phyloP scores from a whole-genome alignment of 1,140 invertebrate species.

The Zaprionus taronus region DNA sequence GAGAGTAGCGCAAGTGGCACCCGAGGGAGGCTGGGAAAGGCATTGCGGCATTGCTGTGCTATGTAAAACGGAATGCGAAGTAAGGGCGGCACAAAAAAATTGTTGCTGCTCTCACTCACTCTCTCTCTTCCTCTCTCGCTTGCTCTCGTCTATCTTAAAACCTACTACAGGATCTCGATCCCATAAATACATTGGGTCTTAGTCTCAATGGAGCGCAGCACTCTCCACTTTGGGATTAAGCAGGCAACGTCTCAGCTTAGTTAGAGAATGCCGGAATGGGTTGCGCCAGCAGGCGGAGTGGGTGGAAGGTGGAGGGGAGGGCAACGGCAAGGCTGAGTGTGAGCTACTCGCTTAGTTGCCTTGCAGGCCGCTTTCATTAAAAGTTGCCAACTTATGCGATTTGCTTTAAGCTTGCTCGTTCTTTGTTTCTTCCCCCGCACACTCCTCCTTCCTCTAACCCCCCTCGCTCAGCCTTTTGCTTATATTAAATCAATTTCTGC shows the following conservation, averaged over 20 bases:
- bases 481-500: slow-evolving; percentile 50
- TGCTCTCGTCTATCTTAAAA: slow-evolving; percentile 10
- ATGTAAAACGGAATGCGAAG: slow-evolving; percentile 39
- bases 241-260: slow-evolving; percentile 69
- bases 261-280: slow-evolving; percentile 62
- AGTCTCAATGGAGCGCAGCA: slow-evolving; percentile 32
- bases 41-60: not conserved
- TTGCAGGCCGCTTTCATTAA: slow-evolving; percentile 58
- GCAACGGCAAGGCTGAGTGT: not conserved
- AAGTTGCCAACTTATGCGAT: slow-evolving; percentile 77
- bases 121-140: not conserved
- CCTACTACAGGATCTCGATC: slow-evolving; percentile 18
- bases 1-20: slow-evolving; percentile 1
- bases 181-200: slow-evolving; percentile 53
- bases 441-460: not conserved
- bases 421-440: not conserved
- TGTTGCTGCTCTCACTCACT: slow-evolving; percentile 21
- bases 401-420: slow-evolving; percentile 64
- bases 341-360: slow-evolving; percentile 1
- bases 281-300: slow-evolving; percentile 4
- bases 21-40: not conserved
- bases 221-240: slow-evolving; percentile 70
- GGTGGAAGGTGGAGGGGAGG: not conserved
- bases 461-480: not conserved
- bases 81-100: slow-evolving; percentile 15